Evolutionary conservation across 2,797 vertebrate genomes (phyloP).

Genomic region (Octomys mimax): DNA sequence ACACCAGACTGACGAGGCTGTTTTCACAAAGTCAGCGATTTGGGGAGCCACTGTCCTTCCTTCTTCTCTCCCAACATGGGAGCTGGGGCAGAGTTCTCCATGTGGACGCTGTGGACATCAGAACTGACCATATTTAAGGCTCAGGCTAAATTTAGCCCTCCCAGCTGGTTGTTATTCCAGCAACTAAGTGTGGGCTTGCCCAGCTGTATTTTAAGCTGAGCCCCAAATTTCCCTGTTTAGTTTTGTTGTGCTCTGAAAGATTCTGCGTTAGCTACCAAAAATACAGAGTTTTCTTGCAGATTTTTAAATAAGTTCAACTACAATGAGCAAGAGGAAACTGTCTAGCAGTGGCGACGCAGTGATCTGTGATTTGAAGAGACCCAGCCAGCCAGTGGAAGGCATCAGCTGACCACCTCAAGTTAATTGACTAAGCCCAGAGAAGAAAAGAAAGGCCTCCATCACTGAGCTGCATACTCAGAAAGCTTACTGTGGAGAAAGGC

Average conservation of each 20-base stretch:
- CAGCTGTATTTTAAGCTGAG: constrained; percentile 80
- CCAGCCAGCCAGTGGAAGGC: not conserved
- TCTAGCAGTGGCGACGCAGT: not conserved
- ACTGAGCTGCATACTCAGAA: not conserved
- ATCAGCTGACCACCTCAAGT: not conserved
- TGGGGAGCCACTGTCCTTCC: constrained; percentile 1
- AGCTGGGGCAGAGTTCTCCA: not conserved
- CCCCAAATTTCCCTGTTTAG: constrained; percentile 72
- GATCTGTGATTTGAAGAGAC: not conserved
- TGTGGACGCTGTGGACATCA: not conserved
- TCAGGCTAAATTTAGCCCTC: constrained; percentile 77
- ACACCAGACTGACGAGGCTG: not conserved
- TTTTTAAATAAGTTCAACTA: constrained; percentile 48
- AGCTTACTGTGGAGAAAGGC: not conserved
- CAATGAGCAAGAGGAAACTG: not conserved
- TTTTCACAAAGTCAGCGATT: constrained; percentile 58
- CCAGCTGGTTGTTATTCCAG: constrained; percentile 75
- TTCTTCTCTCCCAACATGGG: constrained; percentile 2
- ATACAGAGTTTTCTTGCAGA: constrained; percentile 47
- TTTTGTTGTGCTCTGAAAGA: constrained; percentile 70
- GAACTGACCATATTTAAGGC: constrained; percentile 65
- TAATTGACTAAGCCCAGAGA: not conserved
- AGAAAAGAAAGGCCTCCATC: not conserved
- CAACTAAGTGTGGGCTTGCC: constrained; percentile 75
- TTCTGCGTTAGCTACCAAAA: constrained; percentile 73